A percentile compares a stretch with the other conserved stretches of the same genome.
These are phyloP conservation scores for Cartodere bifasciata DNA, from an alignment of 2,888 invertebrate genomes.

Conservation along the genomic window DNA sequence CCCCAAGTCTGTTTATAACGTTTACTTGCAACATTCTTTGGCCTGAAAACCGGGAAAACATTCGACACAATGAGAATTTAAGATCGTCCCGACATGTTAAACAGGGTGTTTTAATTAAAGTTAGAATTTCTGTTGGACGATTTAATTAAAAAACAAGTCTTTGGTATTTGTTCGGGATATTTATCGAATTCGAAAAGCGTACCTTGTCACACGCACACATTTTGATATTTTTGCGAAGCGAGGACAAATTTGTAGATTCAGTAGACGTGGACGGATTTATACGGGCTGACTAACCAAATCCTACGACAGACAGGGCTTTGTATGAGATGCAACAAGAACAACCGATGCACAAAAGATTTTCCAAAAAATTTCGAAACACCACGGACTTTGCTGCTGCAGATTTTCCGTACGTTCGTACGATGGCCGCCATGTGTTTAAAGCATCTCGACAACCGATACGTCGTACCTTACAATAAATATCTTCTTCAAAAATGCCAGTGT, in stretches of 20 bases:
- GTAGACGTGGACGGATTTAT: not conserved
- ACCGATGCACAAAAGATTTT: slow-evolving; percentile 2
- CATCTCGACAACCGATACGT: not conserved
- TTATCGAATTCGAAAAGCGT: slow-evolving; percentile 4
- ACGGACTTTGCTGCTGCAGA: not conserved
- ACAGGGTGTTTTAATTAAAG: slow-evolving; percentile 10
- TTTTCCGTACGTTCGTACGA: not conserved
- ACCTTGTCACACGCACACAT: slow-evolving; percentile 3
- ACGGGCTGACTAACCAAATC: not conserved
- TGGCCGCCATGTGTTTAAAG: not conserved
- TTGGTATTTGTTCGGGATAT: not conserved
- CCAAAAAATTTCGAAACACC: slow-evolving; percentile 1
- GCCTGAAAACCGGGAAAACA: not conserved
- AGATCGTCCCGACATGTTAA: slow-evolving; percentile 14
- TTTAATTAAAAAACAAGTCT: not conserved
- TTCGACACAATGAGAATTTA: not conserved
- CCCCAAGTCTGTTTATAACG: slow-evolving; percentile 3
- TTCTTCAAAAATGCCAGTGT: not conserved
- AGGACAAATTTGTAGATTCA: not conserved
- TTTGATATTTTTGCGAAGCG: not conserved
- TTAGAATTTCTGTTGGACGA: not conserved
- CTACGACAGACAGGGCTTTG: not conserved
- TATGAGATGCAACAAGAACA: slow-evolving; percentile 1
- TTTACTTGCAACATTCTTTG: slow-evolving; percentile 2
- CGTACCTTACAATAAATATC: not conserved